Base-by-base conservation (phyloP, 2,797 vertebrate genomes). In the Aeoliscus strigatus region DNA sequence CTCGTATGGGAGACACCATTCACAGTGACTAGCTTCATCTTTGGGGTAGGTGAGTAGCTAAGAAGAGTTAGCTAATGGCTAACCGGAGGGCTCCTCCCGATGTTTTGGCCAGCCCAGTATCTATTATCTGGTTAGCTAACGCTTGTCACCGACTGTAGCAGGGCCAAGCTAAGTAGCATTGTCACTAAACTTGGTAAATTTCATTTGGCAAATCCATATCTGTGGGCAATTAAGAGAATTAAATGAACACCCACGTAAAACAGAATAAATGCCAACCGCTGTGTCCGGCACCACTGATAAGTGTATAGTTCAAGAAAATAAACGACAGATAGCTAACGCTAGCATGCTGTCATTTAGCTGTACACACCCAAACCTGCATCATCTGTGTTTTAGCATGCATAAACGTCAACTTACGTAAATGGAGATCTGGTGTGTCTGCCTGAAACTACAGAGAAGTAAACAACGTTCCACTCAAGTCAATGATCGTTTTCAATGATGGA, bases 351-450 rank as follows among this genome's bases (percentile, higher is more conserved):
- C 76, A 76, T 1, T 21, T 75, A 79, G 79, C 79, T 56, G 83
- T 79, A 83, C 83, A 86, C 83, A 84, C 83, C 83, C 81, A 61
- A 79, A 77, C 34, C 66, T 64, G 64, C 73, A 78, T 71, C 66
- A 71, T 66, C 36, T 51, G 33, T 59, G 24, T 50, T 43, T 41
- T 34, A 43, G 11, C 27, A 3, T 34, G 37, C 24, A 29, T 51
- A 18, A 18, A 62, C 29, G 39, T 23, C 13, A 21, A 8, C 12
- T 2, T 3, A 14, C n/a, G 13, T 5, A 30, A 30, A 23, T 14
- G 44, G 25, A 32, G 3, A 17, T 29, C 0, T 9, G 1, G 3
- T 5, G 27, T 25, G 1, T 26, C 0, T 2, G 2, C 25, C 8
- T 27, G 6, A 33, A 2, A 8, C 2, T 12, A 21, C 5, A 17